Base-by-base conservation (phyloP, 2,888 invertebrate genomes). In the Galerucella pusilla region DNA sequence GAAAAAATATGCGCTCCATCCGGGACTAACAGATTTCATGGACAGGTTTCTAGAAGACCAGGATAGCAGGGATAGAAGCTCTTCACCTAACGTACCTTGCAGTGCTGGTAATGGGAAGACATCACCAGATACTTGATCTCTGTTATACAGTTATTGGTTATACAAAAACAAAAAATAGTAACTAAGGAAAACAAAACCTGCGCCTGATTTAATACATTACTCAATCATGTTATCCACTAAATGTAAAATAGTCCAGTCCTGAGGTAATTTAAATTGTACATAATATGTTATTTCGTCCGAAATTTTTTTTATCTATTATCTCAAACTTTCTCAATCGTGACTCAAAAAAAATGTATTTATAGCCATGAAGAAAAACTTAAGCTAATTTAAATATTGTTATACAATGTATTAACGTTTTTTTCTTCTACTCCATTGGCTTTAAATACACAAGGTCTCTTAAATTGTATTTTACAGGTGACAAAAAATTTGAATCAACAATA, bases 21-120 rank as follows among this genome's bases (percentile, higher is more conserved):
- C 97, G 6, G 97, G 96, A 69, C 93, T 96, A 81, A 97, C 97
- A 75, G 97, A 97, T 88, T 96, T 96, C 85, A 96, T 97, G 96
- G 97, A 97, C 85, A 91, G 96, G 82, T 97, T 97, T 88, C 89
- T 97, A 82, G 95, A 96, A 85, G 96, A 97, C 85, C 95, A 96
- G 86, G 94, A 94, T 82, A 89, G 89, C 14, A 89, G 91, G n/a
- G 91, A 92, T 72, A 90, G 92, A 35, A 93, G 93, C 69, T 92
- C 94, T 49, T 94, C 94, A 11, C 94, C 94, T 0, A 93, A 92
- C 82, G 90, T 92, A 63, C 91, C 91, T 79, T 88, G 82, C 76
- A 83, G 75, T 77, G 77, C 76, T 35, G 69, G 75, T 7, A 77
- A 78, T 73, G 79, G 79, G 11, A 78, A 77, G 70, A 77, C 79